phyloP scores from a whole-genome alignment of 2,888 invertebrate species.

The Ochropleura leucogaster region DNA sequence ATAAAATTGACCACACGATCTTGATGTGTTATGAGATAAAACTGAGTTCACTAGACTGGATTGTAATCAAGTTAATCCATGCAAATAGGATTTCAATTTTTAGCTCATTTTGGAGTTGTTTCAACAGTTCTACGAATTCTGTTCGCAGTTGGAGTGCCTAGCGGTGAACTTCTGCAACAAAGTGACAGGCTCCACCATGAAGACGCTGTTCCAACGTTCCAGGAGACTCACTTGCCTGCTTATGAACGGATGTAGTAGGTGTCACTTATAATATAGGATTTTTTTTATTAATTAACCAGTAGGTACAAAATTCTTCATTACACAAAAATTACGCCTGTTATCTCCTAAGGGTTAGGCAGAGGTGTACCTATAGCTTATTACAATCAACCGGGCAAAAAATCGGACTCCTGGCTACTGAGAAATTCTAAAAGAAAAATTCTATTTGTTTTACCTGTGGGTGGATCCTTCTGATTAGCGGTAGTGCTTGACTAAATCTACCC shows the following conservation, averaged over 20 bases:
- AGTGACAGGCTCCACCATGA: constrained; percentile 98
- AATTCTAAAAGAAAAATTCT: neutral
- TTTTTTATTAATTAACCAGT: neutral
- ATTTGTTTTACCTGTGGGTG: neutral
- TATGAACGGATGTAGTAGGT: constrained; percentile 98
- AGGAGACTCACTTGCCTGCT: constrained; percentile 97
- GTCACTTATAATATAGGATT: neutral
- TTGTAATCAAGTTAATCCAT: neutral
- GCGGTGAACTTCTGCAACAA: constrained; percentile 99
- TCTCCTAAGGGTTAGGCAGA: neutral
- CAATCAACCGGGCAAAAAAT: neutral
- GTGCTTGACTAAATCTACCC: neutral
- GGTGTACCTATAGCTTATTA: neutral
- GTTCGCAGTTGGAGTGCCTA: constrained; percentile 96
- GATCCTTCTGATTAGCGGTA: neutral
- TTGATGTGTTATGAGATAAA: neutral
- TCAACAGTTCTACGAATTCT: neutral
- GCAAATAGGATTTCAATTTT: neutral
- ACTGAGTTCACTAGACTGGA: neutral
- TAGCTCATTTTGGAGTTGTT: neutral
- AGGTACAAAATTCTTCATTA: neutral
- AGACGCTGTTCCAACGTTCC: constrained; percentile 97
- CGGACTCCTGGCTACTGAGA: neutral
- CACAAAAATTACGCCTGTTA: neutral
- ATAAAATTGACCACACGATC: neutral